These are phyloP conservation scores for Paguma larvata DNA, from an alignment of 2,797 vertebrate species.

Conservation along the genomic window DNA sequence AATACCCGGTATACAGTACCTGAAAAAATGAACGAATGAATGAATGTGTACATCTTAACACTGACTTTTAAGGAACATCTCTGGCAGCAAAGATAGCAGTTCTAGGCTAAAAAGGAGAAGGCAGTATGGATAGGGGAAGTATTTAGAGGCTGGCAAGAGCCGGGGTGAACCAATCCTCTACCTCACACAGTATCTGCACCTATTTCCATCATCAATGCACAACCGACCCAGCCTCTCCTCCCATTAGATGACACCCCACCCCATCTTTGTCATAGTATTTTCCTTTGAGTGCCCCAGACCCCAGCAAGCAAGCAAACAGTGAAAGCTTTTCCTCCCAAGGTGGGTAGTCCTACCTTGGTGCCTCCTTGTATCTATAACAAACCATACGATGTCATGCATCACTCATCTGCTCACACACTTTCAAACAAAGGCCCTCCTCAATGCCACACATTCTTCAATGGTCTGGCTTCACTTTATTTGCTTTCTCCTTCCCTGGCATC, in stretches of 20 bases:
- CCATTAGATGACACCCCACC: background rate
- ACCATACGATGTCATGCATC: background rate
- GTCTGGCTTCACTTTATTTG: background rate
- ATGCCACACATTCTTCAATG: background rate
- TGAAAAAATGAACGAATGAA: background rate
- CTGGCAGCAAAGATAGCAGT: background rate
- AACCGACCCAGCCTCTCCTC: background rate
- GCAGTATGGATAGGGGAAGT: background rate
- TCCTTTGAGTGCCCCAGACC: background rate
- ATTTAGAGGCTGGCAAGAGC: background rate
- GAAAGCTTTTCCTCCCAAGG: background rate
- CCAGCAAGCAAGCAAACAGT: background rate
- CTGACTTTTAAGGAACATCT: background rate
- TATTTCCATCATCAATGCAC: background rate
- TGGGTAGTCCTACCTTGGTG: background rate
- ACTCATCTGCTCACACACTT: background rate
- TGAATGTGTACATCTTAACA: background rate
- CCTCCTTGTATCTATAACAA: background rate
- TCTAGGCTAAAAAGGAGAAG: background rate
- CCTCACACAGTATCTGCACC: background rate
- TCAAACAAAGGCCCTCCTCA: background rate
- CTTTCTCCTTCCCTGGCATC: background rate
- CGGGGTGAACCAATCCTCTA: background rate
- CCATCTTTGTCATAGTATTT: background rate
- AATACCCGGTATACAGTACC: background rate